Conservation (phyloP, 1,140 invertebrate genomes). For the Ridgeia piscesae region DNA sequence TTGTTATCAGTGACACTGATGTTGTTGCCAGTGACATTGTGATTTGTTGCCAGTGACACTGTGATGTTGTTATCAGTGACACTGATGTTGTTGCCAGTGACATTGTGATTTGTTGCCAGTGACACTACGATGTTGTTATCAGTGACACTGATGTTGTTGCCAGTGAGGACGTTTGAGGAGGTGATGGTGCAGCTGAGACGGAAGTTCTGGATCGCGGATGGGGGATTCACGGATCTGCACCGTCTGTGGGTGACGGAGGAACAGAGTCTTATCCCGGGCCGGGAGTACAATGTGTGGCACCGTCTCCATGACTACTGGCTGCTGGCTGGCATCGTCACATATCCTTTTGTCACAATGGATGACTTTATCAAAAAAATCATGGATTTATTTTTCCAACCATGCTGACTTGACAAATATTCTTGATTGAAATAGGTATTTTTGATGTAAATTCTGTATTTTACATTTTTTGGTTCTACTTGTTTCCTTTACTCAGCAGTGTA, state of each 20-base stretch:
- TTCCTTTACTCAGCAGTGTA: no score
- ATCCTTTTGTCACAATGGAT: slow-evolving; percentile 18
- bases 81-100: not conserved
- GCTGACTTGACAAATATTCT: no score
- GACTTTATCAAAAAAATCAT: not conserved
- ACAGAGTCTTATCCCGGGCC: slow-evolving; percentile 74
- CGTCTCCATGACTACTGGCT: slow-evolving; percentile 97
- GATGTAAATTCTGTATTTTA: no score
- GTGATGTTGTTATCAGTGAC: no score
- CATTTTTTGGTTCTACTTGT: no score
- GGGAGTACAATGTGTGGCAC: slow-evolving; percentile 54
- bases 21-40: no score
- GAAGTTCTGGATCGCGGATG: slow-evolving; percentile 99
- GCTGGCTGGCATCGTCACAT: slow-evolving; percentile 90
- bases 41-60: no score
- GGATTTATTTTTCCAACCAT: no score
- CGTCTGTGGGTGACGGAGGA: slow-evolving; percentile 99
- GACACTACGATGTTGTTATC: no score
- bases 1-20: no score
- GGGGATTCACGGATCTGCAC: slow-evolving; percentile 98
- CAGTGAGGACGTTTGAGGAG: slow-evolving; percentile 34
- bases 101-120: no score
- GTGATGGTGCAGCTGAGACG: slow-evolving; percentile 65
- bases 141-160: not conserved
- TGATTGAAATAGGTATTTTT: no score